Evolutionary conservation across 2,797 vertebrate species (phyloP).

Genomic region (Sebastes vulpes): DNA sequence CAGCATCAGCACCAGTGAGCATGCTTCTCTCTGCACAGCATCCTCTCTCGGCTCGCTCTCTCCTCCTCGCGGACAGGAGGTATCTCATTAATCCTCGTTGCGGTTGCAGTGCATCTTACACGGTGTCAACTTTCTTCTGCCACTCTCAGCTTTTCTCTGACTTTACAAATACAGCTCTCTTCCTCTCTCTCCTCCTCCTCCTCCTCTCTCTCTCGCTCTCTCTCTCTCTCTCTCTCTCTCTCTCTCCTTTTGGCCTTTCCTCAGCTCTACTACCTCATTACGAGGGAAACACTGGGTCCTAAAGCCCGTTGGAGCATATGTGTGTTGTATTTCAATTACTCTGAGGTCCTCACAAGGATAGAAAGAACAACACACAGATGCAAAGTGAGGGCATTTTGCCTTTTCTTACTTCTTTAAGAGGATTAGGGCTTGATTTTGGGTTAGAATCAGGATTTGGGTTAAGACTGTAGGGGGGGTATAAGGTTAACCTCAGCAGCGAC

Average conservation of each 20-base stretch:
- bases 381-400: conserved; percentile 53
- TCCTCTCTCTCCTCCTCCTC: background rate
- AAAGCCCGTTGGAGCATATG: conserved; percentile 47
- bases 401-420: conserved; percentile 75
- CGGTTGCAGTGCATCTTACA: conserved; percentile 12
- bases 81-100: conserved; percentile 42
- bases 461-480: conserved; percentile 41
- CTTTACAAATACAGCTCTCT: conserved; percentile 37
- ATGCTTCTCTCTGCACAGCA: background rate
- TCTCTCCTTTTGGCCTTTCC: conserved; percentile 21
- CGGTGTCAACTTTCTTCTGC: conserved; percentile 63
- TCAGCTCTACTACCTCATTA: conserved; percentile 38
- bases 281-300: conserved; percentile 60
- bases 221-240: background rate
- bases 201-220: no score
- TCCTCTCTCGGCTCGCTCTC: background rate
- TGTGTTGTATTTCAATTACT: conserved; percentile 30
- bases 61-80: background rate
- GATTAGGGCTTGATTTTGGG: conserved; percentile 68
- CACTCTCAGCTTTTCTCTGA: conserved; percentile 52
- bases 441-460: conserved; percentile 60
- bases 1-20: background rate
- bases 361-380: background rate
- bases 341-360: conserved; percentile 11
- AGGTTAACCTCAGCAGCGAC: conserved; percentile 26